Conservation (phyloP, 2,797 vertebrate genomes). For the Pteronotus mesoamericanus region DNA sequence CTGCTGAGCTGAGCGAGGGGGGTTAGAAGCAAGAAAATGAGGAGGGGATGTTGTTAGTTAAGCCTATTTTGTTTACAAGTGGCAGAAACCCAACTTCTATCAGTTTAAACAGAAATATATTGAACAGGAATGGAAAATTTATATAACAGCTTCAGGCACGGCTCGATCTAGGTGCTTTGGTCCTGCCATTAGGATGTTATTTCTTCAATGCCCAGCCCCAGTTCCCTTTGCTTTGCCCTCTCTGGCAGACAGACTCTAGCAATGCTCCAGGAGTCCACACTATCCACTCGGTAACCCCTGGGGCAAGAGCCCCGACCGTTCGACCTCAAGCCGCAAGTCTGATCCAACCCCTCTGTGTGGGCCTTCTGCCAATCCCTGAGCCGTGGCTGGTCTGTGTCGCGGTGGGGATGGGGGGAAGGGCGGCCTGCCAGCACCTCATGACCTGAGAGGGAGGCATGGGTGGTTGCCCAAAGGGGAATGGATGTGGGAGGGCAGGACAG, state of each 20-base stretch:
- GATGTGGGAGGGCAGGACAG: accelerated
- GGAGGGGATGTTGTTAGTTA: not conserved
- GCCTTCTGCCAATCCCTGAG: not conserved
- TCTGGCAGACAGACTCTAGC: not conserved
- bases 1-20: not conserved
- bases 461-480: not conserved
- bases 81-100: not conserved
- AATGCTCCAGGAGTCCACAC: not conserved
- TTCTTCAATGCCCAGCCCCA: not conserved
- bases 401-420: not conserved
- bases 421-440: no score
- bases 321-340: not conserved
- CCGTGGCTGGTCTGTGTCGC: not conserved
- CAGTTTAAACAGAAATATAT: not conserved
- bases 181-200: not conserved
- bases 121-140: not conserved
- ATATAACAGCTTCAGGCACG: not conserved
- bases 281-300: not conserved
- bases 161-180: not conserved
- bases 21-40: not conserved
- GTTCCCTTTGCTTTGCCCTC: not conserved
- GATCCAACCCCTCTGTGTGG: not conserved
- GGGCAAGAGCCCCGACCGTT: not conserved
- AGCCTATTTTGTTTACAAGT: not conserved
- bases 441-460: not conserved